Evolutionary conservation across 1,140 invertebrate genomes (phyloP).

Genomic region (Lasioglossum albipes): DNA sequence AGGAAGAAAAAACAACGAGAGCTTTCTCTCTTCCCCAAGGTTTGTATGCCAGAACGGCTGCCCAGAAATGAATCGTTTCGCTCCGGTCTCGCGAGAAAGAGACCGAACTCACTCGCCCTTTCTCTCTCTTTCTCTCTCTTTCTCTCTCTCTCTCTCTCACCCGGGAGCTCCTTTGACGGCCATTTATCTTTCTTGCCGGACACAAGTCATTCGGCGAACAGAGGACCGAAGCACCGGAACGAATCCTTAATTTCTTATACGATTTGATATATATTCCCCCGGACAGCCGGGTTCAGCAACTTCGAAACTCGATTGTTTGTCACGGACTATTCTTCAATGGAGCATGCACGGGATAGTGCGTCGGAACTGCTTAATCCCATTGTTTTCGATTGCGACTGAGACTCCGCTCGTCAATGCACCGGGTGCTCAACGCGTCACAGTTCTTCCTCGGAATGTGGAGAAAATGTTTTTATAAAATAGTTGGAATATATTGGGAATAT

Average conservation of each 20-base stretch:
- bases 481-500: too few relatives aligned
- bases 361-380: background rate
- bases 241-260: constrained; percentile 46
- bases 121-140: too few relatives aligned
- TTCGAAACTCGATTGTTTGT: constrained; percentile 26
- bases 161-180: constrained; percentile 51
- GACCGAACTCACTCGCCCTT: constrained; percentile 7
- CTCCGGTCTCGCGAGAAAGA: constrained; percentile 16
- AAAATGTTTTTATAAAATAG: too few relatives aligned
- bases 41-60: constrained; percentile 35
- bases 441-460: too few relatives aligned
- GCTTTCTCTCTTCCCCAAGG: background rate
- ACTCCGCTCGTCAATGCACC: too few relatives aligned
- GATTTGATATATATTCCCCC: background rate
- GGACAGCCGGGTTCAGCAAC: background rate
- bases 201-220: constrained; percentile 41
- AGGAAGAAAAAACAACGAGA: background rate
- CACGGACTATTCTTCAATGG: constrained; percentile 19
- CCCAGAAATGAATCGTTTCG: constrained; percentile 60
- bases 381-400: background rate
- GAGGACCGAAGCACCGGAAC: constrained; percentile 37
- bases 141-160: background rate
- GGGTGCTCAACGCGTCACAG: too few relatives aligned
- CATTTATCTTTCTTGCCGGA: constrained; percentile 57
- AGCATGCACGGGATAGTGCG: background rate